Conservation (phyloP, 1,140 invertebrate species). For the Conopomorpha cramerella region DNA sequence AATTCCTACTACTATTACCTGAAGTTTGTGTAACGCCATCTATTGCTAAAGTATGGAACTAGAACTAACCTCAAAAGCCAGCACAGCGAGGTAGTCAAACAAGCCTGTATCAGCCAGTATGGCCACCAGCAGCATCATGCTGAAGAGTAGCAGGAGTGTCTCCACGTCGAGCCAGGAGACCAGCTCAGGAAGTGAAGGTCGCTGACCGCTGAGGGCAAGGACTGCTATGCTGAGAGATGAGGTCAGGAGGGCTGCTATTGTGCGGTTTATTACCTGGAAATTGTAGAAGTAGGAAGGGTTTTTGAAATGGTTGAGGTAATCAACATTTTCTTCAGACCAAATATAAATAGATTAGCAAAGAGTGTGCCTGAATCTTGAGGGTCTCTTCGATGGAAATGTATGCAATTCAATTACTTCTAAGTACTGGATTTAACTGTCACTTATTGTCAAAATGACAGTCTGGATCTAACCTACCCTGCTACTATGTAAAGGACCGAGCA, state of each 20-base stretch:
- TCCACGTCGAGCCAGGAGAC: constrained; percentile 89
- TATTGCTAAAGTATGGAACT: constrained; percentile 14
- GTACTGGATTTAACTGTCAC: too few relatives aligned
- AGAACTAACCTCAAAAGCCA: constrained; percentile 72
- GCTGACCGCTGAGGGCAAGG: constrained; percentile 72
- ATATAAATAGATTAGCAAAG: too few relatives aligned
- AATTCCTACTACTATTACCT: too few relatives aligned
- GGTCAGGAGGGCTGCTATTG: constrained; percentile 82
- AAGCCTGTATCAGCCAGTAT: constrained; percentile 88
- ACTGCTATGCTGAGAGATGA: constrained; percentile 77
- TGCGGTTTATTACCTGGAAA: constrained; percentile 73
- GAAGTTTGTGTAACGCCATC: too few relatives aligned
- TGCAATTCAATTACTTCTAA: too few relatives aligned
- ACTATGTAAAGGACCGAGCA: too few relatives aligned
- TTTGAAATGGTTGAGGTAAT: too few relatives aligned
- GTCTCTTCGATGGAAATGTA: too few relatives aligned
- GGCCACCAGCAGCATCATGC: constrained; percentile 92
- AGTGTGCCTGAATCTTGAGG: too few relatives aligned
- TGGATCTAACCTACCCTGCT: too few relatives aligned
- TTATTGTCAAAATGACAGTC: too few relatives aligned
- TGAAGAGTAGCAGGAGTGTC: constrained; percentile 84
- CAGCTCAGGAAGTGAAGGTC: constrained; percentile 75
- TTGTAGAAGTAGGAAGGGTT: neutral
- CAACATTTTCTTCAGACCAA: too few relatives aligned
- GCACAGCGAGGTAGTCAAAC: constrained; percentile 85